A percentile compares a stretch with the other conserved stretches of the same genome.
Conservation (phyloP, 2,888 invertebrate species). For the Sinopyrophorus schimmeli region DNA sequence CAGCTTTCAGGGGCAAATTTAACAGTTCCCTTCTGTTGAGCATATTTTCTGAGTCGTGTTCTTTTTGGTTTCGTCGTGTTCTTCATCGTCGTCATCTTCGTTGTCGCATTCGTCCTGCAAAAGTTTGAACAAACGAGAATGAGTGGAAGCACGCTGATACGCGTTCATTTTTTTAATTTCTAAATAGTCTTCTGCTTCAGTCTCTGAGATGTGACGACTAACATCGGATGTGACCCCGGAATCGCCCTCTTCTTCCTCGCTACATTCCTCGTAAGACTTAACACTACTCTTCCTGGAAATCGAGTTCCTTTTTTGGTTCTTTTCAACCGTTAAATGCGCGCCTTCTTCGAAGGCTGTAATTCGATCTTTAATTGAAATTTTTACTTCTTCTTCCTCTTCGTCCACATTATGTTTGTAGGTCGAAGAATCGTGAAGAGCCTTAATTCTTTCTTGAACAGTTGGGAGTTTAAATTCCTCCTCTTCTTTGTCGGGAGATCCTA, state of each 20-base stretch:
- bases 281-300: conserved; percentile 32
- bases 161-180: conserved; percentile 62
- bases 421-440: conserved; percentile 45
- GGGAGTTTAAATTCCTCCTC: conserved; percentile 37
- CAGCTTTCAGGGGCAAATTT: conserved; percentile 57
- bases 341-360: conserved; percentile 38
- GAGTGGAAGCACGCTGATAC: conserved; percentile 72
- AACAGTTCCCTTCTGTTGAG: conserved; percentile 57
- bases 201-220: conserved; percentile 68
- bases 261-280: conserved; percentile 46
- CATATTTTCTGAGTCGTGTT: too few relatives aligned
- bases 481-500: conserved; percentile 16
- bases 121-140: conserved; percentile 70
- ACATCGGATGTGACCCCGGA: conserved; percentile 73
- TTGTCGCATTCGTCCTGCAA: conserved; percentile 64
- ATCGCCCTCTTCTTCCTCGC: conserved; percentile 66
- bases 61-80: conserved; percentile 34
- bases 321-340: conserved; percentile 1
- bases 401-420: conserved; percentile 40
- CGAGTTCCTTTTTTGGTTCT: conserved; percentile 7
- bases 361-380: conserved; percentile 41
- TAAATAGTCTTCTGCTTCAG: conserved; percentile 66
- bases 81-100: conserved; percentile 48
- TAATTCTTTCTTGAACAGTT: conserved; percentile 51
- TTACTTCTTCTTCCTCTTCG: conserved; percentile 36